Evolutionary conservation across 2,888 invertebrate species (phyloP).

Genomic region (Microplitis manilae): DNA sequence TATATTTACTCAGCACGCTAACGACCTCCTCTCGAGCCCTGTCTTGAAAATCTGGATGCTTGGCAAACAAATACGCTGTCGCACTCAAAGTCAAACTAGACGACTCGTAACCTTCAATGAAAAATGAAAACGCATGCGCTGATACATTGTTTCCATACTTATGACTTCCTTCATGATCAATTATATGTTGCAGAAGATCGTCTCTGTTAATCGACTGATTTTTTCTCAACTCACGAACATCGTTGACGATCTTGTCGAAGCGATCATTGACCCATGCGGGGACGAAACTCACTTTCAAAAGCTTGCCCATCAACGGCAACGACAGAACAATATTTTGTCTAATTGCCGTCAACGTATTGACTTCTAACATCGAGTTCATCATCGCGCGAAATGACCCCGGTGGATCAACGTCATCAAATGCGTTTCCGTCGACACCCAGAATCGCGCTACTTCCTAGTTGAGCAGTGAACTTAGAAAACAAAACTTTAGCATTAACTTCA

Average conservation of each 20-base stretch:
- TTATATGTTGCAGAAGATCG: conserved; percentile 71
- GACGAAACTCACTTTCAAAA: conserved; percentile 37
- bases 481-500: conserved; percentile 54
- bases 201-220: conserved; percentile 47
- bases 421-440: conserved; percentile 39
- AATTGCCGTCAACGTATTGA: conserved; percentile 5
- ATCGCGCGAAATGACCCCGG: conserved; percentile 42
- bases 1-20: conserved; percentile 35
- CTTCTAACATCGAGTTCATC: conserved; percentile 41
- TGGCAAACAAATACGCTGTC: conserved; percentile 70
- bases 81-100: conserved; percentile 72
- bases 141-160: conserved; percentile 58
- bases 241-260: conserved; percentile 47
- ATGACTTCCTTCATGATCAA: conserved; percentile 57
- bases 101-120: conserved; percentile 74
- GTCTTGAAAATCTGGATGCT: conserved; percentile 70
- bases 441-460: conserved; percentile 31
- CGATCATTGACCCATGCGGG: conserved; percentile 44
- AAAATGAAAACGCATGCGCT: conserved; percentile 73
- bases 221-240: conserved; percentile 43
- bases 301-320: conserved; percentile 35
- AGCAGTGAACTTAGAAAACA: conserved; percentile 40
- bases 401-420: conserved; percentile 17
- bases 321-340: not conserved
- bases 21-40: conserved; percentile 71